phyloP scores from a whole-genome alignment of 2,888 invertebrate species.

The Plemyria rubiginata region DNA sequence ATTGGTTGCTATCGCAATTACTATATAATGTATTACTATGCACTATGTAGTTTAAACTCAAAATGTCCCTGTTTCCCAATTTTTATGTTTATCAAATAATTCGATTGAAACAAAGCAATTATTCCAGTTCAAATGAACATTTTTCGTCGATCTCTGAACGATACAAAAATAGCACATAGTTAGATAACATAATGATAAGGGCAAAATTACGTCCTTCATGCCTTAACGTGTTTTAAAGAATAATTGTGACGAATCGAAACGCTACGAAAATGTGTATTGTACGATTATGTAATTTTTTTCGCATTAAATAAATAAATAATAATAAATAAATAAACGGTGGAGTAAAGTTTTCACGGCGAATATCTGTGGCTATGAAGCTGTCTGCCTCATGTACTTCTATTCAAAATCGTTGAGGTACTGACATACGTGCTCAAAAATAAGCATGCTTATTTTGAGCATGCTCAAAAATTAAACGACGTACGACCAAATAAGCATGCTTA shows the following conservation, averaged over 20 bases:
- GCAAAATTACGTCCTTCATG: constrained; percentile 31
- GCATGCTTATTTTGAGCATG: no score
- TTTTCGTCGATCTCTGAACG: not conserved
- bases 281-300: constrained; percentile 23
- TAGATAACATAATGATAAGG: constrained; percentile 11
- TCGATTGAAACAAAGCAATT: no score
- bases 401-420: no score
- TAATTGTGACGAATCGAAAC: constrained; percentile 18
- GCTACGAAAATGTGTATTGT: constrained; percentile 23
- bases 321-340: constrained; percentile 20
- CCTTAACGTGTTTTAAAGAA: constrained; percentile 29
- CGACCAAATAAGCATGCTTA: no score
- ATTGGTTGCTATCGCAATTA: no score
- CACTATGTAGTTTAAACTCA: no score
- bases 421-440: no score
- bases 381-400: not conserved
- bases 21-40: no score
- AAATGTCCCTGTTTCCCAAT: no score
- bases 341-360: not conserved
- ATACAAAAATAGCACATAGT: not conserved
- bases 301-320: constrained; percentile 20
- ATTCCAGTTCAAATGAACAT: not conserved
- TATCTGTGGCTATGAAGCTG: not conserved
- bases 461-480: no score
- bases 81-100: no score